A percentile compares a stretch with the other conserved stretches of the same genome.
phyloP scores from a whole-genome alignment of 2,113 vertebrate genomes.

The Otolemur garnettii region DNA sequence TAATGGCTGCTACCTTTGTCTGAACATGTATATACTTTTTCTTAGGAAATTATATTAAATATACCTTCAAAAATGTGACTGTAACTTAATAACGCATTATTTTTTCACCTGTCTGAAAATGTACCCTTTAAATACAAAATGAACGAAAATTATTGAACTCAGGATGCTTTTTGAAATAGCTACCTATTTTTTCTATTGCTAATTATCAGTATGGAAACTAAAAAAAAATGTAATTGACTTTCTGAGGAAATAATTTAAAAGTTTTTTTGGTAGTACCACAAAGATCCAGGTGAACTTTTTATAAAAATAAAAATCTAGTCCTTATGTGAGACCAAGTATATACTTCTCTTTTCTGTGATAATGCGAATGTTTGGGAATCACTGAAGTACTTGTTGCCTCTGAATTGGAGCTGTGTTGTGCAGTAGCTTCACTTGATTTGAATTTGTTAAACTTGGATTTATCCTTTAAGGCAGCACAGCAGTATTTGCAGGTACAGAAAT shows the following conservation, averaged over 20 bases:
- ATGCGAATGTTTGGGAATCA: constrained; percentile 13
- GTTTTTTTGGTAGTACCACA: neutral
- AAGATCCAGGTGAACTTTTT: constrained; percentile 28
- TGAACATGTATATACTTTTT: neutral
- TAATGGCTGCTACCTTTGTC: neutral
- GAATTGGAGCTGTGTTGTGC: neutral
- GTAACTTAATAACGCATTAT: neutral
- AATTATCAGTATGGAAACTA: neutral
- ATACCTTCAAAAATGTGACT: neutral
- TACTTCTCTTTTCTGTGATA: constrained; percentile 27
- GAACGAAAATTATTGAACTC: neutral
- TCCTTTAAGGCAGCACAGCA: constrained; percentile 33
- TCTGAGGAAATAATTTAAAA: neutral
- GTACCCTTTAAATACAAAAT: constrained; percentile 7
- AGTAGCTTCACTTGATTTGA: constrained; percentile 50
- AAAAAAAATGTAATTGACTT: constrained; percentile 44
- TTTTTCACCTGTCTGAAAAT: constrained; percentile 20
- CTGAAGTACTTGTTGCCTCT: neutral
- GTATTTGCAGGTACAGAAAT: constrained; percentile 64
- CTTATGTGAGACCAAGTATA: neutral
- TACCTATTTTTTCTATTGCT: neutral
- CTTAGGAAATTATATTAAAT: constrained; percentile 1
- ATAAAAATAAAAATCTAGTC: neutral
- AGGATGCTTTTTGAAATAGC: constrained; percentile 19
- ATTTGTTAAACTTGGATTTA: constrained; percentile 69